Base-by-base conservation (phyloP, 2,888 invertebrate genomes). In the Aphodius granarius region DNA sequence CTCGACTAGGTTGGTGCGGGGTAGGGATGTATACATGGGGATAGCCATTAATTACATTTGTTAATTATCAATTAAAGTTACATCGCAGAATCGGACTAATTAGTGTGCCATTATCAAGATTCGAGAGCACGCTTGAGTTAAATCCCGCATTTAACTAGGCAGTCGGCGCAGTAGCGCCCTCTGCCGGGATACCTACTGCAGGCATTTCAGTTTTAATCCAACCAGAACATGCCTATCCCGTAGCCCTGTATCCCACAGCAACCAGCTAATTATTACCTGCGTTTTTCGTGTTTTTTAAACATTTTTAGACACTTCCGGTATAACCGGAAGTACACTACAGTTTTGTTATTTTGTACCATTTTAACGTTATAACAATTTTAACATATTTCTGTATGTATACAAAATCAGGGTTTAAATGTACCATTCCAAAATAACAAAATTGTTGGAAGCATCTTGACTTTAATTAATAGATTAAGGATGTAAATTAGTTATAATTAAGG, bases 61-160 rank as follows among this genome's bases (percentile, higher is more conserved):
- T 81, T 84, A 83, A 84, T 83, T 83, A 84, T 82, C 83, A 84
- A 83, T 82, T 82, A 82, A 80, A 82, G 78, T 80, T 79, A 78
- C 81, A 80, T 77, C 79, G 75, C 79, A 76, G 81, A 81, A 82
- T 82, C 81, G 79, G 78, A 79, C 81, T 82, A 83, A 84, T 83
- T 81, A 82, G 81, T 64, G 21, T 66, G 62, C 74, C 71, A 74
- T 76, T 74, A 76, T 76, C 72, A 68, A 66, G 74, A 76, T 71
- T 66, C 22, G 63, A 71, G 65, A 21, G 71, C 73, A 68, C 72
- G 76, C 23, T 72, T 74, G 62, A 73, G 17, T 62, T 62, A 72
- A 74, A 72, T 68, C n/a, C 72, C 62, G 72, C 22, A 72, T 74
- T 76, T 70, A 71, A 64, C 70, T 71, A 71, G 18, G 22, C 19